Evolutionary conservation across 1,140 invertebrate species (phyloP), one percentile per base, ranked within the genome.

Genomic region (Procambarus clarkii): DNA sequence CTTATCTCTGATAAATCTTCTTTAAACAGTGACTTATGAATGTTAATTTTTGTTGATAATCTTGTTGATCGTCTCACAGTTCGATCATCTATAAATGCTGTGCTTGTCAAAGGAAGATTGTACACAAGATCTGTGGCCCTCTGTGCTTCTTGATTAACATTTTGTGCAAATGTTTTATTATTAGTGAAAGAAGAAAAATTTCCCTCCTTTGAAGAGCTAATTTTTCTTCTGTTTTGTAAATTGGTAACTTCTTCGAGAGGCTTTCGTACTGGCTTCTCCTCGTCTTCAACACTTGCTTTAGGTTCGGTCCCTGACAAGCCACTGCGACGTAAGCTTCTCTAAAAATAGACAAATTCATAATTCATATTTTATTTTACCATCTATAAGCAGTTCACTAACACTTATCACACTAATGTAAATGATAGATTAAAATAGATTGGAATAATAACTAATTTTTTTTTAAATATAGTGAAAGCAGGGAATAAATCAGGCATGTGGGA

Each of bases 21-120:
- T 15, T 21, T 58, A 24, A 81, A 54, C 24, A 81, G 8, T 50
- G 79, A 13, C 11, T 54, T 81, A 4, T 50, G 48, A 21, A 81
- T 34, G 11, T 8, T 54, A 24, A 9, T 8, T 81, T 34, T 81
- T n/a, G 79, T 54, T 81, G 79, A 81, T 4, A 81, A 34, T 50
- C 79, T 50, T 54, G 79, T 81, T 13, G 79, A 81, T 34, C 58
- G 18, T 45, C 79, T 81, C 24, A 54, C 50, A 64, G 2, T 4
- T 64, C 60, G 11, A 64, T 15, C 18, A n/a, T 81, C n/a, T 18
- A 11, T 58, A 13, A 81, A 50, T 34, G 79, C 54, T 48, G 79
- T 81, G 48, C 79, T 81, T 34, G 79, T 81, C n/a, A 81, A 18
- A 54, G 79, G 79, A 24, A 54, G 50, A 54, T 13, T 54, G 13